These are phyloP conservation scores for Drosophila anomelani DNA, from an alignment of 2,888 invertebrate species.

Conservation along the genomic window DNA sequence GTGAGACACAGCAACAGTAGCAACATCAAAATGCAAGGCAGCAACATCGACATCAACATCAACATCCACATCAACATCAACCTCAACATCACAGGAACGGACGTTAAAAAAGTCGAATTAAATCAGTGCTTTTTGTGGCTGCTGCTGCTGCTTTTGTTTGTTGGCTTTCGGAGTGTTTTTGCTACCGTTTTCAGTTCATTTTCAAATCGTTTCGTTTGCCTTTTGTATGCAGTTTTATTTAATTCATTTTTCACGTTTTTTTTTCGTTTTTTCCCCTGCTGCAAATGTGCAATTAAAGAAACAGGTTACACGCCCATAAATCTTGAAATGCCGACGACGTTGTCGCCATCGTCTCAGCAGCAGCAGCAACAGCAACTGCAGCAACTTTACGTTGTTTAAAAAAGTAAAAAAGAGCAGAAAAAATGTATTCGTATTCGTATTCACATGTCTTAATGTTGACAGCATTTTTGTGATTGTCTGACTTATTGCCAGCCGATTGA, in stretches of 20 bases:
- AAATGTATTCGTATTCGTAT: slow-evolving; percentile 74
- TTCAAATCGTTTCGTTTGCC: slow-evolving; percentile 70
- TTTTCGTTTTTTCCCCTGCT: slow-evolving; percentile 60
- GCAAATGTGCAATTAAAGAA: slow-evolving; percentile 84
- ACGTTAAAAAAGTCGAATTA: slow-evolving; percentile 31
- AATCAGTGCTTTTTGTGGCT: slow-evolving; percentile 49
- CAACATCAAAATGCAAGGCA: slow-evolving; percentile 14
- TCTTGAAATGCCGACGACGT: slow-evolving; percentile 76
- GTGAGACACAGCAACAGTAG: background rate
- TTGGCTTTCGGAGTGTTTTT: slow-evolving; percentile 55
- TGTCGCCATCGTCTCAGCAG: slow-evolving; percentile 47
- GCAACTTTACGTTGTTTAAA: slow-evolving; percentile 22
- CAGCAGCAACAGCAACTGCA: slow-evolving; percentile 51
- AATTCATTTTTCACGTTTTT: slow-evolving; percentile 78
- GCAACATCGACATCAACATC: slow-evolving; percentile 8
- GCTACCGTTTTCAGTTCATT: slow-evolving; percentile 76
- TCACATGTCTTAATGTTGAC: slow-evolving; percentile 82
- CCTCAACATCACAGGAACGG: slow-evolving; percentile 28
- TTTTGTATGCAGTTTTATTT: slow-evolving; percentile 76
- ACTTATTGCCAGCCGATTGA: slow-evolving; percentile 82
- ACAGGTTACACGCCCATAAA: slow-evolving; percentile 83
- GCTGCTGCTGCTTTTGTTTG: slow-evolving; percentile 22
- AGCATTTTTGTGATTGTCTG: slow-evolving; percentile 84
- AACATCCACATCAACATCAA: slow-evolving; percentile 7
- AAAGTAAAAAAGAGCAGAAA: slow-evolving; percentile 4